Conservation (phyloP, 2,113 vertebrate genomes). For the Vidua macroura region DNA sequence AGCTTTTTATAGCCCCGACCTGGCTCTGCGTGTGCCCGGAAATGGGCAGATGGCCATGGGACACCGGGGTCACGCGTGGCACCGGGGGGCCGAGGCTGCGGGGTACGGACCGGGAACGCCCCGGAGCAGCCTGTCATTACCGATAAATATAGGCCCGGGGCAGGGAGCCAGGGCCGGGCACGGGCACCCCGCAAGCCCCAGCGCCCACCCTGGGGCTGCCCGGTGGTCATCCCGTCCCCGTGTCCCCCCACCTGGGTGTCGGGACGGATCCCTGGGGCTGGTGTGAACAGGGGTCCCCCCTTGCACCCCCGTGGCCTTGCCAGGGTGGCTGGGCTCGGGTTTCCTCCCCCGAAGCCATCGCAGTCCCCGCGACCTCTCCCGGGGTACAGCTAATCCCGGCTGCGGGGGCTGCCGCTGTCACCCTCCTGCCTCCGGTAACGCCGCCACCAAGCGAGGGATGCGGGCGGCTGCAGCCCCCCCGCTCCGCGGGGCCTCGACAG, state of each 20-base stretch:
- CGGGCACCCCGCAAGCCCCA: neutral
- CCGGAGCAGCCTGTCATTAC: neutral
- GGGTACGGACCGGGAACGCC: neutral
- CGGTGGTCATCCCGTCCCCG: accelerated
- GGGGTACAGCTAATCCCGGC: slow-evolving; percentile 21
- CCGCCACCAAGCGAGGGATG: neutral
- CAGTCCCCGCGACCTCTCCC: neutral
- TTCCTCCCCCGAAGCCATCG: neutral
- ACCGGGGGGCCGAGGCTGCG: neutral
- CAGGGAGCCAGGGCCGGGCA: neutral
- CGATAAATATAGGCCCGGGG: neutral
- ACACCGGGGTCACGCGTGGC: neutral
- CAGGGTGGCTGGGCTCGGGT: neutral
- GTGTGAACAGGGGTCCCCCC: neutral
- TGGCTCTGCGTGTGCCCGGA: neutral
- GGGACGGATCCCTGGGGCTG: accelerated
- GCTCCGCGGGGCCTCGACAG: accelerated
- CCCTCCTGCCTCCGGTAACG: neutral
- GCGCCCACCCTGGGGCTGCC: neutral
- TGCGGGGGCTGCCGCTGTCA: neutral
- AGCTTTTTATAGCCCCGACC: slow-evolving; percentile 73
- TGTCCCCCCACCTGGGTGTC: accelerated
- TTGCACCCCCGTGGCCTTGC: neutral
- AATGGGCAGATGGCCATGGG: neutral
- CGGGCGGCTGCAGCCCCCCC: accelerated